Evolutionary conservation across 2,888 invertebrate genomes (phyloP).

Genomic region (Lasioglossum lativentre): DNA sequence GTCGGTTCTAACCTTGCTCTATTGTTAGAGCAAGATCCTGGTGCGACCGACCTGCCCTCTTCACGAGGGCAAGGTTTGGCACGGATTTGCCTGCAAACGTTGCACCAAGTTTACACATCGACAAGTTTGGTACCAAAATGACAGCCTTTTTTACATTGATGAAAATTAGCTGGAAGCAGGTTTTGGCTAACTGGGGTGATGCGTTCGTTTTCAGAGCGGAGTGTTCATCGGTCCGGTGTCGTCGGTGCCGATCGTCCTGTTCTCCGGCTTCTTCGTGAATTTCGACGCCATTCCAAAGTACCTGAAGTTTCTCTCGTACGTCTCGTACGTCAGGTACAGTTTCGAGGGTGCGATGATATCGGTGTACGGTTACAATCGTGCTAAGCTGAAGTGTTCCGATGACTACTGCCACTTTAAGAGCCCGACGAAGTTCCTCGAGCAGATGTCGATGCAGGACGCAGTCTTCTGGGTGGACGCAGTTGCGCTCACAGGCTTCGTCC

Average conservation of each 20-base stretch:
- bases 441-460: slow-evolving; percentile 93
- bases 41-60: too few relatives aligned
- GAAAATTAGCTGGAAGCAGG: too few relatives aligned
- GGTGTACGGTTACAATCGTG: slow-evolving; percentile 95
- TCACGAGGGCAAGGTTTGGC: too few relatives aligned
- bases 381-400: slow-evolving; percentile 92
- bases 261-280: slow-evolving; percentile 97
- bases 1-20: too few relatives aligned
- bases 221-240: slow-evolving; percentile 94
- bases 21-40: too few relatives aligned
- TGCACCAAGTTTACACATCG: too few relatives aligned
- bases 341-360: slow-evolving; percentile 97
- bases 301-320: slow-evolving; percentile 94
- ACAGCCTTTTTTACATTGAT: too few relatives aligned
- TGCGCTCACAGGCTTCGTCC: slow-evolving; percentile 92
- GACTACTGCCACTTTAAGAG: slow-evolving; percentile 94
- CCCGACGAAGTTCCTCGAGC: slow-evolving; percentile 93
- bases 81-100: too few relatives aligned
- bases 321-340: slow-evolving; percentile 96
- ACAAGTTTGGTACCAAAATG: too few relatives aligned
- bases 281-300: slow-evolving; percentile 96
- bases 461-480: slow-evolving; percentile 93
- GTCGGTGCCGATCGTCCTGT: slow-evolving; percentile 95
- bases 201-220: slow-evolving; percentile 84
- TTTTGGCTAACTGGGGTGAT: background rate